Base-by-base conservation (phyloP, 2,888 invertebrate species). In the Lithosia quadra region DNA sequence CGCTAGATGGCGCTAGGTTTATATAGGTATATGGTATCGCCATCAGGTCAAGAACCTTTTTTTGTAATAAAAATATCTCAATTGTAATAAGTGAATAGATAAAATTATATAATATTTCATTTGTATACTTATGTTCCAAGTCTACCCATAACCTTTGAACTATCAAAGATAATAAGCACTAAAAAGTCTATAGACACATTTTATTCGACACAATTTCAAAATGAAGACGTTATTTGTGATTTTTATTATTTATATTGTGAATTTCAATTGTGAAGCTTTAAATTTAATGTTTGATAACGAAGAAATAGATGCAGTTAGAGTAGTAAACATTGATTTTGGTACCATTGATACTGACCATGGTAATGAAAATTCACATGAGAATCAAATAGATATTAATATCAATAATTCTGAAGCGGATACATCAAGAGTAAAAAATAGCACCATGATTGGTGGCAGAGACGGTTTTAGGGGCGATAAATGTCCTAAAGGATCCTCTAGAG, bases 401-500 rank as follows among this genome's bases (percentile, higher is more conserved):
- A 28, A 22, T 1, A 22, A 59, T 34, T 3, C 21, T 11, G 13
- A 11, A 34, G 21, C 34, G 0, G 11, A 36, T 2, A 59, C 33
- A 59, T 3, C 13, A n/a, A 59, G 7, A 11, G 11, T 10, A 11
- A 21, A 59, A 34, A 3, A 34, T 34, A 21, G 34, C n/a, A 21
- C 34, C 1, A 1, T 9, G 36, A 10, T 1, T 7, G n/a, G 5
- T 22, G 11, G 7, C 0, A 63, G 3, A 21, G 0, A 11, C 8
- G 21, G n/a, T 0, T 33, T 63, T 8, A 5, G 11, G n/a, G 43
- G 61, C 66, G 61, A 68, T 62, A 28, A 13, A 5, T 76, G 74
- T 36, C 77, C 74, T 11, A 0, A 8, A 0, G 74, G 72, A 0
- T 67, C 2, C 8, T 57, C 3, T 0, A 71, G 72, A 36, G 74